Percentiles rank a stretch among this genome's conserved stretches.
Evolutionary conservation across 1,140 invertebrate genomes (phyloP).

Genomic region (Cydia fagiglandana): DNA sequence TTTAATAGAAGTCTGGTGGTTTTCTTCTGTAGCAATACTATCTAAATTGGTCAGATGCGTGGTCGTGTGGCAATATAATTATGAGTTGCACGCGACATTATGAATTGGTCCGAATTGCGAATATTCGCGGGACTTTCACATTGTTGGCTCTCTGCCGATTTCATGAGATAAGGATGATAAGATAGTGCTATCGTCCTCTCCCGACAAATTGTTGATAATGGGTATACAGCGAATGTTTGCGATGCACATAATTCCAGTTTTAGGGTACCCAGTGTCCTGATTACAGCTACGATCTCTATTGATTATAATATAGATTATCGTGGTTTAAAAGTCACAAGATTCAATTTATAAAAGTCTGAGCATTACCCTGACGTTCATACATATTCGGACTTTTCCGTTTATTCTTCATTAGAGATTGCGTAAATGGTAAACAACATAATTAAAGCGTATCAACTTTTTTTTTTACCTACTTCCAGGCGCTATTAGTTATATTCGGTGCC

Average conservation of each 20-base stretch:
- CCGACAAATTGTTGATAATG: constrained; percentile 1
- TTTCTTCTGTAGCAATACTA: neutral
- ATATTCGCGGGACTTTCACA: constrained; percentile 28
- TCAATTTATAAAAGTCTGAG: too few species aligned
- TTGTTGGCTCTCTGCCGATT: constrained; percentile 17
- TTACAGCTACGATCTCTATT: neutral
- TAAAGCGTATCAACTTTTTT: too few species aligned
- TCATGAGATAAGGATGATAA: constrained; percentile 32
- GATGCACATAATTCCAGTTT: neutral
- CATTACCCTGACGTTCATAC: too few species aligned
- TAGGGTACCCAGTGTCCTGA: neutral
- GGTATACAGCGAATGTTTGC: neutral
- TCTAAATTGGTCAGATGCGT: neutral
- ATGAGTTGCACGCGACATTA: constrained; percentile 4
- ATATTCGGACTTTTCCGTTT: too few species aligned
- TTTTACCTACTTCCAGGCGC: neutral
- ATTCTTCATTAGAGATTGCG: neutral
- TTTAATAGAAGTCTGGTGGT: constrained; percentile 2
- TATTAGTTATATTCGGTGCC: neutral
- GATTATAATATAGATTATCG: neutral
- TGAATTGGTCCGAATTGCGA: neutral
- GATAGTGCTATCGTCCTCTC: constrained; percentile 24
- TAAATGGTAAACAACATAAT: too few species aligned
- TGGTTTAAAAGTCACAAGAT: neutral
- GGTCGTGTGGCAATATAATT: neutral